Evolutionary conservation across 2,888 invertebrate species (phyloP).

Genomic region (Heteropelma amictum): DNA sequence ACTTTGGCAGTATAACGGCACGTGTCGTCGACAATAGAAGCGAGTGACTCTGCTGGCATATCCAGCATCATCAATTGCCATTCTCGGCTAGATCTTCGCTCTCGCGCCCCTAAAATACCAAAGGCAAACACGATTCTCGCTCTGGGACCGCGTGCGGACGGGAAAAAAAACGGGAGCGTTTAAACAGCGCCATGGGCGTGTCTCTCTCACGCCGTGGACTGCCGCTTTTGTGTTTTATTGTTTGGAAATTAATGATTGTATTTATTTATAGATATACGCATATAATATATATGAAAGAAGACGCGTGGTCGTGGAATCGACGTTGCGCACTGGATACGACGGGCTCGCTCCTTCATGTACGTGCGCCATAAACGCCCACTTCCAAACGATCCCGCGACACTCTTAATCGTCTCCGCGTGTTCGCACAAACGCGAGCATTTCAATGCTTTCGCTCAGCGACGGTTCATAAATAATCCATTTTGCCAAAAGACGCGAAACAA

Average conservation of each 20-base stretch:
- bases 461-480: not conserved
- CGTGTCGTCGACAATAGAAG: conserved; percentile 74
- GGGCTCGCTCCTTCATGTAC: not conserved
- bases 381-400: not conserved
- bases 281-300: not conserved
- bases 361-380: conserved; percentile 30
- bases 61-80: conserved; percentile 74
- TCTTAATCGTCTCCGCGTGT: too few species aligned
- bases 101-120: conserved; percentile 73
- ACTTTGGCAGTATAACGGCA: conserved; percentile 63
- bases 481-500: too few species aligned
- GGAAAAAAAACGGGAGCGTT: conserved; percentile 56
- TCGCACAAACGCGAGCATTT: not conserved
- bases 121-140: conserved; percentile 76
- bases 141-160: conserved; percentile 32
- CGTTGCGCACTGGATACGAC: conserved; percentile 24
- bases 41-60: conserved; percentile 69
- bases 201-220: conserved; percentile 74
- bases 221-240: conserved; percentile 69
- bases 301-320: not conserved
- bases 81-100: conserved; percentile 64
- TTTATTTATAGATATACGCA: conserved; percentile 9
- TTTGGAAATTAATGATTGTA: conserved; percentile 75
- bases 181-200: conserved; percentile 70
- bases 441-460: not conserved